These are phyloP conservation scores for Tenebrosternarchus preto DNA, from an alignment of 2,113 vertebrate genomes.

Conservation along the genomic window DNA sequence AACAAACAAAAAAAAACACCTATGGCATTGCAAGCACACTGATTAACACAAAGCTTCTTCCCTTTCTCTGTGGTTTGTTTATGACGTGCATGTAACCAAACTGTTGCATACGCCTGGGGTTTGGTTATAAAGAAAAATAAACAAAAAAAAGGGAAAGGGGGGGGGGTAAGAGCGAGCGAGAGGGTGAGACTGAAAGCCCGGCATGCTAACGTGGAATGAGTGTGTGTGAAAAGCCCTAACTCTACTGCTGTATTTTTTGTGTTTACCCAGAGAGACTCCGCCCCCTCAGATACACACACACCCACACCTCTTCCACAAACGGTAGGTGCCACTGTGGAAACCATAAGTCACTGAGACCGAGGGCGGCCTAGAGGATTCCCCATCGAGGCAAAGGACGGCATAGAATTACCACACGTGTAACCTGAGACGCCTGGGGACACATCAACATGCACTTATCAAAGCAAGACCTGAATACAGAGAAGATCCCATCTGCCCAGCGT, in stretches of 20 bases:
- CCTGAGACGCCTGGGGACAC: not conserved
- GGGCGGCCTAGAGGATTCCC: constrained; percentile 55
- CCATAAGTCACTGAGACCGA: constrained; percentile 57
- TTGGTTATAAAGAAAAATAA: constrained; percentile 36
- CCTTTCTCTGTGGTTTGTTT: constrained; percentile 10
- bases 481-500: not conserved
- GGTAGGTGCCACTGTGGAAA: constrained; percentile 62
- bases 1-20: no score
- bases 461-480: not conserved
- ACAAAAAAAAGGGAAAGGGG: no score
- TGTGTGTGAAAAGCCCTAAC: constrained; percentile 56
- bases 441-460: not conserved
- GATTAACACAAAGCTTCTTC: not conserved
- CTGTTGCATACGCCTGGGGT: not conserved
- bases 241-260: constrained; percentile 61
- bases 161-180: no score
- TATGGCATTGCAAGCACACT: not conserved
- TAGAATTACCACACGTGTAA: not conserved
- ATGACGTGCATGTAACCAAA: constrained; percentile 26
- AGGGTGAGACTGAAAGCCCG: no score
- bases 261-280: constrained; percentile 59
- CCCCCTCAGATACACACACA: constrained; percentile 41
- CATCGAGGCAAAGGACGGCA: not conserved
- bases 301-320: constrained; percentile 61
- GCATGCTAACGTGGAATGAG: no score